Evolutionary conservation across 2,888 invertebrate species (phyloP).

Genomic region (Protonemura montana): DNA sequence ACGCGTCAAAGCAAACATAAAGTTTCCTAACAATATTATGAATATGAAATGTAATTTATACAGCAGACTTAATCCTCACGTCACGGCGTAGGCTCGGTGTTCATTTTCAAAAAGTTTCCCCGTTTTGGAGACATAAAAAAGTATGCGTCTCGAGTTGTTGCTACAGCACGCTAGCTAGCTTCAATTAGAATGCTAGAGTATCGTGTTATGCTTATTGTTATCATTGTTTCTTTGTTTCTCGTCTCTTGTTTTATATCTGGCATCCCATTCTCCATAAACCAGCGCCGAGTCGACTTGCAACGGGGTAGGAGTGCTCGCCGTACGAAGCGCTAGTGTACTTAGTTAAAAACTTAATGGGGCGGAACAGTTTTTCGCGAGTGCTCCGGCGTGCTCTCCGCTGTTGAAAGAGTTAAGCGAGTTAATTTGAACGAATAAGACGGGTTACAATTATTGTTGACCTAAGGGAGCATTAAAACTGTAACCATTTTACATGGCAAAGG

Average conservation of each 20-base stretch:
- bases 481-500: constrained; percentile 33
- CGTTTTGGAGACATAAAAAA: background rate
- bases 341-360: constrained; percentile 39
- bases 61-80: background rate
- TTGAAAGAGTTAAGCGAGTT: constrained; percentile 31
- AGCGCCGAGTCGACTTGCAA: background rate
- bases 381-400: background rate
- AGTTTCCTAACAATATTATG: background rate
- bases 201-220: constrained; percentile 22
- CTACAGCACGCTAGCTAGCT: background rate
- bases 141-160: background rate
- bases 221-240: constrained; percentile 20
- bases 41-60: constrained; percentile 4
- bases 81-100: background rate
- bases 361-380: constrained; percentile 34
- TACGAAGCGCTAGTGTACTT: background rate
- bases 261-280: background rate
- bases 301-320: background rate
- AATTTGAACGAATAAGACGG: constrained; percentile 27
- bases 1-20: background rate
- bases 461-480: constrained; percentile 35
- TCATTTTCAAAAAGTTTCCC: background rate
- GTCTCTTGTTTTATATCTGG: background rate
- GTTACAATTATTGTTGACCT: constrained; percentile 35
- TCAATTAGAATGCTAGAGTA: background rate